Conservation (phyloP, 2,113 vertebrate genomes). For the Furnarius figulus region DNA sequence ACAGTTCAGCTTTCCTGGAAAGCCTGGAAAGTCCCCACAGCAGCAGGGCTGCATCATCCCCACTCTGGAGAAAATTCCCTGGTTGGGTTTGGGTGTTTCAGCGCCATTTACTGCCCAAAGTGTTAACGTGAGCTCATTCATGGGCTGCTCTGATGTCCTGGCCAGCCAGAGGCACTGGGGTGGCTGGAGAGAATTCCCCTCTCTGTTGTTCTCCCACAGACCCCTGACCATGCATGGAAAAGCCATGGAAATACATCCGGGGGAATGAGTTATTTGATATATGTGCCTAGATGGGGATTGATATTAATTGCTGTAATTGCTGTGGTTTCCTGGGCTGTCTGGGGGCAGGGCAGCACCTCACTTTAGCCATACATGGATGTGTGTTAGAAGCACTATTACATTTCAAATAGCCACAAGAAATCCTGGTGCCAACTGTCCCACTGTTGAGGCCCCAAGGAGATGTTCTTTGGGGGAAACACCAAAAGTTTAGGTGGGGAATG, state of each 20-base stretch:
- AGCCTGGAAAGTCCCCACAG: neutral
- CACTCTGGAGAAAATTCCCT: neutral
- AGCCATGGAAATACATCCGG: neutral
- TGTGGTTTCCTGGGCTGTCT: neutral
- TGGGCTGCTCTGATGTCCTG: neutral
- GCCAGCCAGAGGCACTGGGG: neutral
- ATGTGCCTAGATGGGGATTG: neutral
- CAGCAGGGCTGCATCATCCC: neutral
- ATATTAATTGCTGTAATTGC: neutral
- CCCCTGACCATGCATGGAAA: neutral
- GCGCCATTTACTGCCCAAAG: neutral
- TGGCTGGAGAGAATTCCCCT: neutral
- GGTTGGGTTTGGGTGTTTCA: neutral
- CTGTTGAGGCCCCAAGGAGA: neutral
- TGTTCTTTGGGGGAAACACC: rapidly evolving
- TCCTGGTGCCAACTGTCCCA: rapidly evolving
- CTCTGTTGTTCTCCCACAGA: neutral
- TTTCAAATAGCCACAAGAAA: neutral
- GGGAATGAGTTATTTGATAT: rapidly evolving
- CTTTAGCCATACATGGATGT: rapidly evolving
- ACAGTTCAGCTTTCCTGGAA: conserved; percentile 23
- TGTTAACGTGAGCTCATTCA: neutral
- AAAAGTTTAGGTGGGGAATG: neutral
- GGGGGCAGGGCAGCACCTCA: neutral
- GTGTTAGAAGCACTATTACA: rapidly evolving